phyloP scores from a whole-genome alignment of 1,140 invertebrate species.

The Drosophila funebris region DNA sequence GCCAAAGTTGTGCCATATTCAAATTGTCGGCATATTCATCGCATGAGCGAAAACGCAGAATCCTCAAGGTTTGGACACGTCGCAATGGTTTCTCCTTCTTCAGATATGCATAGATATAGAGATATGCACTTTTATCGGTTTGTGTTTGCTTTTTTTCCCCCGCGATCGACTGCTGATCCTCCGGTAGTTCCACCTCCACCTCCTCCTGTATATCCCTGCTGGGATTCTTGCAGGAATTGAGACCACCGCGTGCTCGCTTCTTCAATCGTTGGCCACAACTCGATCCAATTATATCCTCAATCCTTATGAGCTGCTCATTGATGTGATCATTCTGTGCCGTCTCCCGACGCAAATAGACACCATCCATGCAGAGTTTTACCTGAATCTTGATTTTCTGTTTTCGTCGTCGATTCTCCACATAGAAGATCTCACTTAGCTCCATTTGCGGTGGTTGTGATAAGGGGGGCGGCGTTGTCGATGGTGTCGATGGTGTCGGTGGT shows the following conservation, averaged over 20 bases:
- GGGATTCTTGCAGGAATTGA: slow-evolving; percentile 84
- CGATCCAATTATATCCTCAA: slow-evolving; percentile 91
- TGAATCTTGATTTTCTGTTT: slow-evolving; percentile 92
- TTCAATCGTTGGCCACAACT: slow-evolving; percentile 90
- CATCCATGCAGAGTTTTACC: slow-evolving; percentile 89
- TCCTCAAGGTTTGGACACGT: slow-evolving; percentile 91
- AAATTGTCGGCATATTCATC: slow-evolving; percentile 93
- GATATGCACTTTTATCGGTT: slow-evolving; percentile 90
- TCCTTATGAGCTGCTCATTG: slow-evolving; percentile 89
- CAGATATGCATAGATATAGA: slow-evolving; percentile 94
- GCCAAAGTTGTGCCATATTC: slow-evolving; percentile 91
- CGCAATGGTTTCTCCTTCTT: slow-evolving; percentile 87
- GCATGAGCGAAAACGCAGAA: slow-evolving; percentile 90
- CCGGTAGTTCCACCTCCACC: not conserved
- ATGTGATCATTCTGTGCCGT: slow-evolving; percentile 85
- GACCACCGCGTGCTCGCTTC: slow-evolving; percentile 86
- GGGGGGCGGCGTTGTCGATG: not conserved
- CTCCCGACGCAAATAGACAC: slow-evolving; percentile 88
- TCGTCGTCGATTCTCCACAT: slow-evolving; percentile 87
- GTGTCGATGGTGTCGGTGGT: not conserved
- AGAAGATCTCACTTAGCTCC: slow-evolving; percentile 92
- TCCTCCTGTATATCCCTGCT: slow-evolving; percentile 6
- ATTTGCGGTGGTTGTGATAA: not conserved
- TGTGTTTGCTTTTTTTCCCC: slow-evolving; percentile 71
- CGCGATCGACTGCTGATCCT: not conserved